phyloP scores from a whole-genome alignment of 2,113 vertebrate genomes.

The Corythaixoides concolor region DNA sequence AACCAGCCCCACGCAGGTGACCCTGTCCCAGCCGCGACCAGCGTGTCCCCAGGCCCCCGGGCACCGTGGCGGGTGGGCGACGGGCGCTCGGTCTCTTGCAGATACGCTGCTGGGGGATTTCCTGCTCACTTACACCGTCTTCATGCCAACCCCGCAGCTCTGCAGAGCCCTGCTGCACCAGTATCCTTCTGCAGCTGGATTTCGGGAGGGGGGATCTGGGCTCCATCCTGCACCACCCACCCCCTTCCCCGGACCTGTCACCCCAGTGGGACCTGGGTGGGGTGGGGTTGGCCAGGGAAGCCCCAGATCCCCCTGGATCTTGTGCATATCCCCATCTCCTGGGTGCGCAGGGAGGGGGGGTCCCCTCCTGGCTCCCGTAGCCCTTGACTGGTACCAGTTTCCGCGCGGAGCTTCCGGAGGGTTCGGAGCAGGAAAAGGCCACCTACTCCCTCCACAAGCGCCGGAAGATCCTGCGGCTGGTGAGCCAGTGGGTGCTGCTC shows the following conservation, averaged over 20 bases:
- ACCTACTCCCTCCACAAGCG: slow-evolving; percentile 83
- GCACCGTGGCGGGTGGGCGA: accelerated
- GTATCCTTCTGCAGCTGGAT: slow-evolving; percentile 78
- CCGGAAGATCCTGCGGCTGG: slow-evolving; percentile 88
- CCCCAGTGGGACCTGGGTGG: neutral
- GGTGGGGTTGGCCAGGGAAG: neutral
- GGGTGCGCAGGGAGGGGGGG: no score
- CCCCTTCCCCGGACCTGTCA: neutral
- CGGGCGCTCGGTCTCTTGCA: slow-evolving; percentile 25
- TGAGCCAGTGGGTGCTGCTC: slow-evolving; percentile 89
- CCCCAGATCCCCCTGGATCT: neutral
- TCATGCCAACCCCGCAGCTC: slow-evolving; percentile 90
- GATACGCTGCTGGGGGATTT: slow-evolving; percentile 89
- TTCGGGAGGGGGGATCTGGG: neutral
- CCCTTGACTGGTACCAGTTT: slow-evolving; percentile 87
- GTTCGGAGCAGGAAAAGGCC: slow-evolving; percentile 85
- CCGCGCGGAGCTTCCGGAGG: slow-evolving; percentile 80
- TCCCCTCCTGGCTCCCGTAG: no score
- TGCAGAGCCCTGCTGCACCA: slow-evolving; percentile 87
- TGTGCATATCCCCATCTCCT: neutral
- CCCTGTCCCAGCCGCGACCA: accelerated
- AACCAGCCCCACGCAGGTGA: neutral
- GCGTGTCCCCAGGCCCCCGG: accelerated
- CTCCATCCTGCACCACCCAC: accelerated
- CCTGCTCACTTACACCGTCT: slow-evolving; percentile 89